Evolutionary conservation across 2,113 vertebrate species (phyloP).

Genomic region (Sceloporus undulatus): DNA sequence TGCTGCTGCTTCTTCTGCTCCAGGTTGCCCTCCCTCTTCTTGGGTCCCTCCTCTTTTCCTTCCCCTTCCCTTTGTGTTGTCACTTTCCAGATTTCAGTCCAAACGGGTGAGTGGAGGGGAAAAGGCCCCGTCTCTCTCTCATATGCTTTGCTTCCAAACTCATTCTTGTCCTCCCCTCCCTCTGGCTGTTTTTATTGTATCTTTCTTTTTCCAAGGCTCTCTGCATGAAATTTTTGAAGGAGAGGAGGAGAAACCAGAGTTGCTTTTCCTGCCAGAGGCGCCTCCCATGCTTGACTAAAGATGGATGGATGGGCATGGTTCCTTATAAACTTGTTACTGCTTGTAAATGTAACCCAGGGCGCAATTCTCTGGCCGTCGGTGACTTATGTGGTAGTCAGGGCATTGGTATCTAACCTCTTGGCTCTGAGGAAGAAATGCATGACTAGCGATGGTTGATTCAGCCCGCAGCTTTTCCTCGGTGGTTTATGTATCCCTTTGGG

Average conservation of each 20-base stretch:
- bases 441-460: not conserved
- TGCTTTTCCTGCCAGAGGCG: not conserved
- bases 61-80: conserved; percentile 16
- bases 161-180: not conserved
- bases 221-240: too few species aligned
- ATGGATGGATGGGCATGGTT: not conserved
- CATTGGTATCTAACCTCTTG: not conserved
- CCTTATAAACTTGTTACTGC: not conserved
- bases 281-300: not conserved
- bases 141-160: not conserved
- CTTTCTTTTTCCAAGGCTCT: too few species aligned
- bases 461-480: not conserved
- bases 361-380: not conserved
- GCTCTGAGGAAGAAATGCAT: not conserved
- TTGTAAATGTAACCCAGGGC: not conserved
- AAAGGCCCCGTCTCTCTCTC: not conserved
- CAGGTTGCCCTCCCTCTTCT: not conserved
- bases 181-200: too few species aligned
- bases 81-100: not conserved
- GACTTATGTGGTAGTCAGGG: not conserved
- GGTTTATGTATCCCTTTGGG: not conserved
- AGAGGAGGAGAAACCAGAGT: too few species aligned
- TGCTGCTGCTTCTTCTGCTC: not conserved
- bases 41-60: not conserved
- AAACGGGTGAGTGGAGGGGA: not conserved